Conservation (phyloP, 92 coral and sea anemone genomes). For the Montipora capitata region DNA sequence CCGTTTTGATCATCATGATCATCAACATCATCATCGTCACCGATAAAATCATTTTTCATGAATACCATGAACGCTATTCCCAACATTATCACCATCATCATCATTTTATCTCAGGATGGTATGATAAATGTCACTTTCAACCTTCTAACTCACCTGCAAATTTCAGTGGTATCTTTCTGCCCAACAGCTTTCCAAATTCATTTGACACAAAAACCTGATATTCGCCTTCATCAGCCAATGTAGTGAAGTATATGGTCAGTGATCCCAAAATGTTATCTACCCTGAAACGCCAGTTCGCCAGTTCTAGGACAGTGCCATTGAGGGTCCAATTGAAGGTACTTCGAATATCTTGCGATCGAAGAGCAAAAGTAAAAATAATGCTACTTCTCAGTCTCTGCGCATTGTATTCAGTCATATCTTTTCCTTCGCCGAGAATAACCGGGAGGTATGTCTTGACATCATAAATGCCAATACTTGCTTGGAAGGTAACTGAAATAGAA, state of each 20-base stretch:
- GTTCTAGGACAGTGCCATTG: conserved; percentile 38
- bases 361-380: neutral
- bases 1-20: too few species aligned
- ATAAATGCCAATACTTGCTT: conserved; percentile 27
- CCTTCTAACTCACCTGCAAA: conserved; percentile 41
- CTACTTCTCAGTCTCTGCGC: neutral
- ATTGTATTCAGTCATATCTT: neutral
- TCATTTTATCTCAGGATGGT: too few species aligned
- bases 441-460: conserved; percentile 7
- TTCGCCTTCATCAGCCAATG: conserved; percentile 49
- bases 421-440: neutral
- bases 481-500: conserved; percentile 26
- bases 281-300: neutral
- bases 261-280: neutral
- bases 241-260: neutral
- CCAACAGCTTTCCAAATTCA: conserved; percentile 56
- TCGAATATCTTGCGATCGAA: neutral
- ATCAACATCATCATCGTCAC: too few species aligned
- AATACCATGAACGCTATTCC: too few species aligned
- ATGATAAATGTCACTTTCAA: too few species aligned
- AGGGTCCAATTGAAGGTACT: conserved; percentile 36
- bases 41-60: too few species aligned
- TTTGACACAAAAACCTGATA: conserved; percentile 72
- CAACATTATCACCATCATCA: too few species aligned
- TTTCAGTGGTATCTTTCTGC: conserved; percentile 48